Percentiles rank a stretch among this genome's conserved stretches.
Evolutionary conservation across 1,140 invertebrate species (phyloP).

Genomic region (Sesamia nonagrioides): DNA sequence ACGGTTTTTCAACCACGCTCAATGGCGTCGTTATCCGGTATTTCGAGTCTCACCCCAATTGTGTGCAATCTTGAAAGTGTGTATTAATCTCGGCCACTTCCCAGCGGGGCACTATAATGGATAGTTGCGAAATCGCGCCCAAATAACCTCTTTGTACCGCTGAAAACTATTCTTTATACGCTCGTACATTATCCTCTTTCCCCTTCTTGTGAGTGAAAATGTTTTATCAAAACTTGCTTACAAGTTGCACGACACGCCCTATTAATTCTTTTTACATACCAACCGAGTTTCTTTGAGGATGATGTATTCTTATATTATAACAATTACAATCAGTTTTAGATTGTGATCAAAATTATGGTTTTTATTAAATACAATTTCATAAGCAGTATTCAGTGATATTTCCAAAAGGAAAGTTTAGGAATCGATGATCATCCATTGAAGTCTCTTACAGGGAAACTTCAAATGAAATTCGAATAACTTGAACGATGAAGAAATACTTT

Average conservation of each 20-base stretch:
- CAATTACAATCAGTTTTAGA: too few relatives aligned
- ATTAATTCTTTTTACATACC: neutral
- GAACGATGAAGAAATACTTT: slow-evolving; percentile 2
- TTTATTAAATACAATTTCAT: too few relatives aligned
- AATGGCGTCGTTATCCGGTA: neutral
- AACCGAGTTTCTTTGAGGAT: too few relatives aligned
- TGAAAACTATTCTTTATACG: slow-evolving; percentile 56
- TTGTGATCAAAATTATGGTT: too few relatives aligned
- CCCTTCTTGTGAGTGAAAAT: neutral
- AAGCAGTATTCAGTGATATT: neutral
- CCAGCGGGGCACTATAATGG: slow-evolving; percentile 55
- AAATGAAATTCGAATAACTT: neutral
- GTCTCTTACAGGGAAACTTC: neutral
- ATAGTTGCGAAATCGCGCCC: slow-evolving; percentile 49
- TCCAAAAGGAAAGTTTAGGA: too few relatives aligned
- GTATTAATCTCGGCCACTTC: slow-evolving; percentile 56
- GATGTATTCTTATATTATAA: too few relatives aligned
- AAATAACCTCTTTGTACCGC: slow-evolving; percentile 52
- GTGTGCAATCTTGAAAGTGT: slow-evolving; percentile 35
- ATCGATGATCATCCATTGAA: too few relatives aligned
- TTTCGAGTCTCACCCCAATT: neutral
- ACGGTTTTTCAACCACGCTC: neutral
- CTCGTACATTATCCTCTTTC: slow-evolving; percentile 23
- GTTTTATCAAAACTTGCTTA: neutral
- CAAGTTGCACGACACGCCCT: neutral